Conservation (phyloP, 2,797 vertebrate species). For the Pseudocheirus occidentalis region DNA sequence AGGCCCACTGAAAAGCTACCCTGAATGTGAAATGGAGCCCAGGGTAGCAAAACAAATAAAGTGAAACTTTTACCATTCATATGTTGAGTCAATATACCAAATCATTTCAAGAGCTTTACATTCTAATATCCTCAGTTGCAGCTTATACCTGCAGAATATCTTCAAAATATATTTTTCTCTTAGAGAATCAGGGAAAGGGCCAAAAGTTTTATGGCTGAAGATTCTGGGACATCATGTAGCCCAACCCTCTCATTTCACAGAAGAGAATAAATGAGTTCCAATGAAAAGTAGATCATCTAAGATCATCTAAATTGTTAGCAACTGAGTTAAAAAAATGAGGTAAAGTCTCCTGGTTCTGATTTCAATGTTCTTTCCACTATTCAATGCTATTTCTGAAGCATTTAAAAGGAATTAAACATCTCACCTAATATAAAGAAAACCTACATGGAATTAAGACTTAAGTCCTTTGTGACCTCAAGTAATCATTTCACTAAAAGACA, state of each 20-base stretch:
- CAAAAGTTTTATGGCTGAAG: neutral
- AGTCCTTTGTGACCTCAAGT: constrained; percentile 42
- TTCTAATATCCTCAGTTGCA: neutral
- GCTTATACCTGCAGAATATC: neutral
- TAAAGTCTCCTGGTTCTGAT: neutral
- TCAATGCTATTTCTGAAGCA: neutral
- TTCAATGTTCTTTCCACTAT: neutral
- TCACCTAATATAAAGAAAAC: neutral
- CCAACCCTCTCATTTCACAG: neutral
- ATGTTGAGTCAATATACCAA: neutral
- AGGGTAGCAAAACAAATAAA: neutral
- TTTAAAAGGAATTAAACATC: neutral
- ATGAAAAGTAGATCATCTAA: neutral
- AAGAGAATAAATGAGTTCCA: neutral
- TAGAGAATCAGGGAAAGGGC: neutral
- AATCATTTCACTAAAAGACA: constrained; percentile 55
- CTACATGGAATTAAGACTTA: neutral
- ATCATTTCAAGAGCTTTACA: neutral
- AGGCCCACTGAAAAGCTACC: neutral
- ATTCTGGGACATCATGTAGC: neutral
- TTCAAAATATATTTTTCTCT: neutral
- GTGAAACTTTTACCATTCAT: neutral
- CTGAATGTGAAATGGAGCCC: neutral
- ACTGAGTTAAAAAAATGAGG: neutral
- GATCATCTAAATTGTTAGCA: neutral